Conservation (phyloP, 2,888 invertebrate species). For the Stratiomys singularior region DNA sequence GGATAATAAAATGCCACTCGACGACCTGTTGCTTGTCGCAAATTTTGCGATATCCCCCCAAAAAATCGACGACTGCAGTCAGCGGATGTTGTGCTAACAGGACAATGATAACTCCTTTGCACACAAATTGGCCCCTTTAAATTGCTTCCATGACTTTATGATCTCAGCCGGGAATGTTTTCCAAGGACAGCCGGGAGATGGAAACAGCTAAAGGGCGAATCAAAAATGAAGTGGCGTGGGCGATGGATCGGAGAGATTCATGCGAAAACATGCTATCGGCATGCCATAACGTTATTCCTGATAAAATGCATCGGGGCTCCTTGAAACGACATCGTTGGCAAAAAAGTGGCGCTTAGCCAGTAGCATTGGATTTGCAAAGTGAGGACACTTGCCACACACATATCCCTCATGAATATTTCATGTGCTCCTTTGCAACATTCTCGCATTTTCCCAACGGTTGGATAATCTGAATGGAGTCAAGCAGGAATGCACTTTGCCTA, state of each 20-base stretch:
- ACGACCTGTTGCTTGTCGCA: conserved; percentile 36
- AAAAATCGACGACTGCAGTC: conserved; percentile 34
- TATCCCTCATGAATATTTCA: conserved; percentile 44
- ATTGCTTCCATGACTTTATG: conserved; percentile 40
- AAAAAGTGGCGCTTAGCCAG: conserved; percentile 16
- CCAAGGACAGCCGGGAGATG: too few species aligned
- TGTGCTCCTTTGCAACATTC: conserved; percentile 42
- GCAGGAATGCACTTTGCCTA: conserved; percentile 13
- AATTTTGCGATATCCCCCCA: conserved; percentile 36
- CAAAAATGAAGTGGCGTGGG: background rate
- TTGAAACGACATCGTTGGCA: background rate
- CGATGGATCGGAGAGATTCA: conserved; percentile 9
- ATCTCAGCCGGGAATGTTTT: background rate
- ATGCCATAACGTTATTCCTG: conserved; percentile 41
- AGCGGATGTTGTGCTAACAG: conserved; percentile 44
- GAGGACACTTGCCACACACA: conserved; percentile 33
- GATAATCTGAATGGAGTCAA: background rate
- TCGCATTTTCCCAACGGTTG: conserved; percentile 8
- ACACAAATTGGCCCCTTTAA: conserved; percentile 46
- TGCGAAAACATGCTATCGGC: conserved; percentile 39
- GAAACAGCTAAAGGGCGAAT: too few species aligned
- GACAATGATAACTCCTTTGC: conserved; percentile 47
- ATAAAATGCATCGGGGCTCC: conserved; percentile 35
- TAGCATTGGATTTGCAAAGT: background rate
- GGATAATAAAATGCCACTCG: conserved; percentile 44